These are phyloP conservation scores for Bursaphelenchus okinawaensis DNA, from an alignment of 2,888 invertebrate species.

Conservation along the genomic window DNA sequence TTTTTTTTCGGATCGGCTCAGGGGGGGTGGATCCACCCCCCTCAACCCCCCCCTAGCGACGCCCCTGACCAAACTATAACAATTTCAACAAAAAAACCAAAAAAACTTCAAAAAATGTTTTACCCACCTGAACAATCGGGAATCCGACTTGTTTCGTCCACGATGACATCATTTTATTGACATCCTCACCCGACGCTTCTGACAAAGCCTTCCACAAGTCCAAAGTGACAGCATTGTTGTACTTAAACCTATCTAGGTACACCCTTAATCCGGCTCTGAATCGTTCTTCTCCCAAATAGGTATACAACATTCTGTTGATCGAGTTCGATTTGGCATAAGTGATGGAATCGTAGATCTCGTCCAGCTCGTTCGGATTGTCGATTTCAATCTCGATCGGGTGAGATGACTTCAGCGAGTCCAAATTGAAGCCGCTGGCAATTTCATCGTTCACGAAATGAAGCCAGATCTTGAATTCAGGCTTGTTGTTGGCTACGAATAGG, in stretches of 20 bases:
- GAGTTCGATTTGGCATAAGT: conserved; percentile 94
- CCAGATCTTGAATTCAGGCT: conserved; percentile 94
- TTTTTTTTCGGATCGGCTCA: no score
- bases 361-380: conserved; percentile 86
- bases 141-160: conserved; percentile 84
- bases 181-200: conserved; percentile 81
- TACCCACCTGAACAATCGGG: not conserved
- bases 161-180: conserved; percentile 83
- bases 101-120: not conserved
- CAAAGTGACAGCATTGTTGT: conserved; percentile 83
- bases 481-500: conserved; percentile 81
- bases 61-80: not conserved
- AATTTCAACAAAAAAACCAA: not conserved
- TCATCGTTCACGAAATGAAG: conserved; percentile 87
- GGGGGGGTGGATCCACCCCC: no score
- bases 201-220: conserved; percentile 86
- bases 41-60: not conserved
- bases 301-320: conserved; percentile 82
- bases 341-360: conserved; percentile 89
- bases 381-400: conserved; percentile 90
- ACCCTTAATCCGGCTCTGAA: conserved; percentile 77
- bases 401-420: conserved; percentile 75
- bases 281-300: conserved; percentile 78
- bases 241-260: conserved; percentile 79
- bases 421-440: conserved; percentile 71